Evolutionary conservation across 2,888 invertebrate genomes (phyloP), one percentile per base, ranked within the genome.

Genomic region (Zonitis immaculata): DNA sequence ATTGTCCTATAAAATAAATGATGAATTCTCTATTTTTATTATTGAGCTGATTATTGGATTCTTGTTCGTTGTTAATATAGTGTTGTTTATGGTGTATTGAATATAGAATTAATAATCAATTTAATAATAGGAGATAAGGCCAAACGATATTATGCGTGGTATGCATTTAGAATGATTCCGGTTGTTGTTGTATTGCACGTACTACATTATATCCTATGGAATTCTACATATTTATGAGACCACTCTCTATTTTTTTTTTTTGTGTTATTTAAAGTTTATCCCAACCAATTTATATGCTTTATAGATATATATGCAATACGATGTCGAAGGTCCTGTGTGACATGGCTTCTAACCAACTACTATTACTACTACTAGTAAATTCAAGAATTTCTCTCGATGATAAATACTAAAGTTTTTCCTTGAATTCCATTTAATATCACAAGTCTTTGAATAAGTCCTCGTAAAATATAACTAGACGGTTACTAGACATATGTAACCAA

Each of bases 191-290:
- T 58, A 56, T 54, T 52, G 53, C 58, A 60, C 58, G 61, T 60
- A 58, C 57, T 49, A 52, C 56, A 60, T 62, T 54, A n/a, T n/a
- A 58, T 62, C 55, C 56, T 49, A 44, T 50, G 54, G 57, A 62
- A 63, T 63, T 54, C 62, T 66, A 61, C 64, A 66, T 66, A 66
- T 66, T 66, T 66, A 66, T 66, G 66, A 65, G 61, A 49, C 53
- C 46, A 48, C 47, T 53, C 56, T 12, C 12, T 32, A 1, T 12
- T 14, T 14, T 32, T 32, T 32, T 32, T 32, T 14, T 7, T 6
- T 8, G 6, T 14, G 12, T 14, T 18, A 57, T 54, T 61, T 58
- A 56, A 58, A 60, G 57, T 59, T 62, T 59, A 58, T 62, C 62
- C 8, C 35, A 58, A 58, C 54, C 56, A 62, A 65, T 65, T 66